Percentiles rank a stretch among this genome's conserved stretches.
Evolutionary conservation across 2,888 invertebrate genomes (phyloP).

Genomic region (Dugesia japonica): DNA sequence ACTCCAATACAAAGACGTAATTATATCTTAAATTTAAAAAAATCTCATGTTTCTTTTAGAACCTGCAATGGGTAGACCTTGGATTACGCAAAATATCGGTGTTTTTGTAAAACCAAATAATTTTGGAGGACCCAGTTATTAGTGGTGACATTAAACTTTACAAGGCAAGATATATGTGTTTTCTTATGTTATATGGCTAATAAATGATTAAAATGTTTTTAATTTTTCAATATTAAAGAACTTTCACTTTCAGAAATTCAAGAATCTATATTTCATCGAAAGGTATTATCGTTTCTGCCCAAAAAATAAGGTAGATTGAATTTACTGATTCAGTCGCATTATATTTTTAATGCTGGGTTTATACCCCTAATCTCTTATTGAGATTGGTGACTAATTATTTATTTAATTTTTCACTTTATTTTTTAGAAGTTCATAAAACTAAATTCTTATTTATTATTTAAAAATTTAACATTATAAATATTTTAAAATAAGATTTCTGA

Average conservation of each 20-base stretch:
- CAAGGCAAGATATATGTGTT: neutral
- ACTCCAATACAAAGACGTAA: neutral
- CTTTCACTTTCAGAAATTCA: neutral
- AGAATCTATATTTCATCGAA: neutral
- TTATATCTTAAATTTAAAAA: neutral
- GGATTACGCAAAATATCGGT: neutral
- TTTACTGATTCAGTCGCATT: slow-evolving; percentile 16
- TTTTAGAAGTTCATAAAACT: too few relatives aligned
- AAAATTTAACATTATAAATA: too few relatives aligned
- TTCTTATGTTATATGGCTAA: slow-evolving; percentile 11
- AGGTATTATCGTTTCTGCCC: neutral
- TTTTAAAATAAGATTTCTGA: too few relatives aligned
- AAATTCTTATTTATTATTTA: too few relatives aligned
- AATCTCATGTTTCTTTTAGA: neutral
- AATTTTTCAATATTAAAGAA: neutral
- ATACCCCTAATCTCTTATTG: slow-evolving; percentile 12
- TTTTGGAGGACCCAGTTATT: neutral
- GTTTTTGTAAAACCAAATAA: neutral
- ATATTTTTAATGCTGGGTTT: neutral
- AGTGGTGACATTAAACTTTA: neutral
- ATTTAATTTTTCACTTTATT: neutral
- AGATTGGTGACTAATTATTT: neutral
- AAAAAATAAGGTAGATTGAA: slow-evolving; percentile 13
- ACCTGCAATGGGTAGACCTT: neutral
- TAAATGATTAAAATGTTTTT: neutral